phyloP scores from a whole-genome alignment of 2,888 invertebrate genomes.

The Phrixothrix hirtus region DNA sequence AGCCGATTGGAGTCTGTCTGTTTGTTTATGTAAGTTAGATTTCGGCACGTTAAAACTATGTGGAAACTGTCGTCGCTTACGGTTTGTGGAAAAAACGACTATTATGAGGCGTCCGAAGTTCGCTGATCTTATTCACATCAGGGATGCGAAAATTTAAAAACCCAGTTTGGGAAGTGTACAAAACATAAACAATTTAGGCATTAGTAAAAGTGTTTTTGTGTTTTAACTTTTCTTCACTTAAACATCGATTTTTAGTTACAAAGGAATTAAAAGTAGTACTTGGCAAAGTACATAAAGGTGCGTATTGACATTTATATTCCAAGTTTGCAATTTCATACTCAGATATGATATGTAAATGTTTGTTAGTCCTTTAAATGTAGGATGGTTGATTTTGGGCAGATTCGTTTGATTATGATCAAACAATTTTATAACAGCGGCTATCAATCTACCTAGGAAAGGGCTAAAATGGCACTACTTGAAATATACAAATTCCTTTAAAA shows the following conservation, averaged over 20 bases:
- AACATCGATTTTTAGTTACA: slow-evolving; percentile 20
- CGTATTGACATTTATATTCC: too few species aligned
- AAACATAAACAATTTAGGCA: slow-evolving; percentile 12
- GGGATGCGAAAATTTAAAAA: slow-evolving; percentile 12
- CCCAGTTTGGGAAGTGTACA: too few species aligned
- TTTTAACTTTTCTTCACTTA: slow-evolving; percentile 7
- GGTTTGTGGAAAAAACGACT: slow-evolving; percentile 3
- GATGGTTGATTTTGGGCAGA: too few species aligned
- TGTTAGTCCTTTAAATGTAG: too few species aligned
- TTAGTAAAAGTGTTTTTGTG: slow-evolving; percentile 19
- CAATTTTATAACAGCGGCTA: too few species aligned
- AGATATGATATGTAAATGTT: too few species aligned
- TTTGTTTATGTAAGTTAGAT: slow-evolving; percentile 7
- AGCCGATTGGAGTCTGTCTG: slow-evolving; percentile 22
- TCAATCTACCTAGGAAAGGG: too few species aligned
- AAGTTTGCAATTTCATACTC: too few species aligned
- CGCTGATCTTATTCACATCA: slow-evolving; percentile 6
- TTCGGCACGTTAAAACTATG: slow-evolving; percentile 24
- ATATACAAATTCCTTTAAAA: too few species aligned
- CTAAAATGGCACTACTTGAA: too few species aligned
- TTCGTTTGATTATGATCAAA: too few species aligned
- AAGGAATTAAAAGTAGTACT: slow-evolving; percentile 25
- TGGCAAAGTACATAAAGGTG: slow-evolving; percentile 27
- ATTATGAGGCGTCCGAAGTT: slow-evolving; percentile 10
- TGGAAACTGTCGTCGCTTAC: slow-evolving; percentile 17